phyloP scores from a whole-genome alignment of 2,113 vertebrate species.

The Xenopus borealis region DNA sequence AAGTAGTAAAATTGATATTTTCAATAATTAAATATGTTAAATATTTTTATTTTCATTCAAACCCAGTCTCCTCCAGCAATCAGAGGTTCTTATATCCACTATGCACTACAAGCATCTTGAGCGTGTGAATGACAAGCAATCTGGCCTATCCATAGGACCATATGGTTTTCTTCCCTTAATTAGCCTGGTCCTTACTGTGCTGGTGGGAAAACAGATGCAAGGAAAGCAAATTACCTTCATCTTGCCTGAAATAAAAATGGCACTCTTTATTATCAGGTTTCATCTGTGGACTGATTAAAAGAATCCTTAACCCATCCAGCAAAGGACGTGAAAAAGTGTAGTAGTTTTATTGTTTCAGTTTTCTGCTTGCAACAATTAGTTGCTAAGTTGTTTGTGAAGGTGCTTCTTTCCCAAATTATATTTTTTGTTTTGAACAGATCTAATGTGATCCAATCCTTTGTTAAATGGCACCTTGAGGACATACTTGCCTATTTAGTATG shows the following conservation, averaged over 20 bases:
- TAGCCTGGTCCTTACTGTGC: conserved; percentile 72
- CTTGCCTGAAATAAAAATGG: conserved; percentile 64
- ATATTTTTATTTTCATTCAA: not conserved
- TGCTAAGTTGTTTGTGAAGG: no score
- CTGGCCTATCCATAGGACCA: conserved; percentile 79
- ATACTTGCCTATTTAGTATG: no score
- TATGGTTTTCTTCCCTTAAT: conserved; percentile 78
- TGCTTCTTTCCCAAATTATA: no score
- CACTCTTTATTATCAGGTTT: conserved; percentile 73
- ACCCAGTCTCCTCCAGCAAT: conserved; percentile 34
- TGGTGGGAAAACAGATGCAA: conserved; percentile 78
- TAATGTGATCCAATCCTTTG: no score
- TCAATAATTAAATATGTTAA: conserved; percentile 6
- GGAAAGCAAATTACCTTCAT: conserved; percentile 74
- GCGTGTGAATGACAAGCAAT: conserved; percentile 72
- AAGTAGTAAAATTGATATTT: conserved; percentile 39
- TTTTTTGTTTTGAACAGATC: no score
- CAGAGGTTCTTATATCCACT: conserved; percentile 58
- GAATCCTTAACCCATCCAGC: conserved; percentile 50
- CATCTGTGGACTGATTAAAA: conserved; percentile 66
- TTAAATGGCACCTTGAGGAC: no score
- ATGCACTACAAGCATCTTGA: conserved; percentile 59
- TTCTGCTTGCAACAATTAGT: no score
- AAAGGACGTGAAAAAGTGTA: not conserved
- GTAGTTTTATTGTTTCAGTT: no score